These are phyloP conservation scores for Hippocampus guttulatus DNA, from an alignment of 2,113 vertebrate species.

Conservation along the genomic window DNA sequence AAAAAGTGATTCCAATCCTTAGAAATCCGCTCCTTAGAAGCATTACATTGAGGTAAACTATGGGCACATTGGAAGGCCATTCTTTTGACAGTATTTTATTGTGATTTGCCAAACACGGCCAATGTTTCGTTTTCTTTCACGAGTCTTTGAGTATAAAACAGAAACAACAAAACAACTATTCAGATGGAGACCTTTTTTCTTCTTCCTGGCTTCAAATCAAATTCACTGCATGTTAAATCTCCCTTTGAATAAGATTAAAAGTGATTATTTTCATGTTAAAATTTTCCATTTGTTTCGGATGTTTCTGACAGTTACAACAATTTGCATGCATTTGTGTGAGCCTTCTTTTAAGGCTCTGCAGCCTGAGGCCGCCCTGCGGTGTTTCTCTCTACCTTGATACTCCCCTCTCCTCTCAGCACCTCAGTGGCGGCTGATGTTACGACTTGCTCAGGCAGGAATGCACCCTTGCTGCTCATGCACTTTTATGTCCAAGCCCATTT, in stretches of 20 bases:
- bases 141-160: too few relatives aligned
- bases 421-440: constrained; percentile 63
- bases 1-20: neutral
- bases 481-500: constrained; percentile 70
- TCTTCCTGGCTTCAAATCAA: neutral
- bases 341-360: constrained; percentile 22
- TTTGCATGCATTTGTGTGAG: constrained; percentile 25
- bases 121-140: neutral
- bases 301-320: constrained; percentile 13
- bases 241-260: constrained; percentile 24
- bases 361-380: constrained; percentile 30
- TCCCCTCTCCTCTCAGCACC: constrained; percentile 21
- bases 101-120: neutral
- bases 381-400: constrained; percentile 23
- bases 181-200: neutral
- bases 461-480: constrained; percentile 62
- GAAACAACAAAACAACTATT: neutral
- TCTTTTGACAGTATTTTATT: neutral
- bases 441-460: constrained; percentile 71
- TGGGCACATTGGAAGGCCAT: neutral
- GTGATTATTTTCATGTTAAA: constrained; percentile 14
- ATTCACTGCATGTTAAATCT: constrained; percentile 3
- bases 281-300: constrained; percentile 15
- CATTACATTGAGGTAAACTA: neutral
- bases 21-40: neutral